Percentiles rank a stretch among this genome's conserved stretches.
These are phyloP conservation scores for Pygoscelis adeliae DNA, from an alignment of 2,113 vertebrate species.

Conservation along the genomic window DNA sequence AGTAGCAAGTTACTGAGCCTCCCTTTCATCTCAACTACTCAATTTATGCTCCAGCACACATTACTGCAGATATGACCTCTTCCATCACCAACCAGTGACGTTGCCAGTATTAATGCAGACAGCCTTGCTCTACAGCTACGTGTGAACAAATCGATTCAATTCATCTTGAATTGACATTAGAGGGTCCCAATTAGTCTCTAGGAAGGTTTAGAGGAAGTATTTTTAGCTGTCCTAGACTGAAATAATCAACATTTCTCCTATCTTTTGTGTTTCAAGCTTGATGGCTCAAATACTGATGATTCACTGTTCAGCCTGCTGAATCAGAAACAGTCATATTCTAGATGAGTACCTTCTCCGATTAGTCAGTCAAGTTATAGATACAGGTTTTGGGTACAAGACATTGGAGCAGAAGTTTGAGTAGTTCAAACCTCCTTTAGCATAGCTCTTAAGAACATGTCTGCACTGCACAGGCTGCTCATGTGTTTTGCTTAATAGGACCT, in stretches of 20 bases:
- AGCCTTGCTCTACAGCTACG: background rate
- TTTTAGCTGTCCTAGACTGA: background rate
- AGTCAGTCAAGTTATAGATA: background rate
- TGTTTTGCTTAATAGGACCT: background rate
- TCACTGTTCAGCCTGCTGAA: background rate
- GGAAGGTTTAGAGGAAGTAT: background rate
- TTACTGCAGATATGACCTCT: slow-evolving; percentile 34
- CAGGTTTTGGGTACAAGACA: background rate
- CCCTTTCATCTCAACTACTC: slow-evolving; percentile 8
- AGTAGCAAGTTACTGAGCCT: background rate
- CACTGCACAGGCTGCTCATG: background rate
- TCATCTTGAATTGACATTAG: background rate
- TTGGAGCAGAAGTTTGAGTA: background rate
- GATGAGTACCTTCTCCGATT: background rate
- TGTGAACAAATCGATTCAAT: slow-evolving; percentile 14
- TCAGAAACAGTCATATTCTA: background rate
- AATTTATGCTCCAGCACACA: slow-evolving; percentile 47
- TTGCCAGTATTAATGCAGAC: background rate
- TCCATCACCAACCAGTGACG: slow-evolving; percentile 1
- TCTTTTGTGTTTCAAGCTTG: background rate
- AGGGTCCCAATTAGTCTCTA: background rate
- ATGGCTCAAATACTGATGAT: background rate
- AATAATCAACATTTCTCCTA: background rate
- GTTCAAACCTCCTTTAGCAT: background rate
- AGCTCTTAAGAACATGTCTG: background rate